Base-by-base conservation (phyloP, 2,113 vertebrate genomes). In the Xenus cinereus region DNA sequence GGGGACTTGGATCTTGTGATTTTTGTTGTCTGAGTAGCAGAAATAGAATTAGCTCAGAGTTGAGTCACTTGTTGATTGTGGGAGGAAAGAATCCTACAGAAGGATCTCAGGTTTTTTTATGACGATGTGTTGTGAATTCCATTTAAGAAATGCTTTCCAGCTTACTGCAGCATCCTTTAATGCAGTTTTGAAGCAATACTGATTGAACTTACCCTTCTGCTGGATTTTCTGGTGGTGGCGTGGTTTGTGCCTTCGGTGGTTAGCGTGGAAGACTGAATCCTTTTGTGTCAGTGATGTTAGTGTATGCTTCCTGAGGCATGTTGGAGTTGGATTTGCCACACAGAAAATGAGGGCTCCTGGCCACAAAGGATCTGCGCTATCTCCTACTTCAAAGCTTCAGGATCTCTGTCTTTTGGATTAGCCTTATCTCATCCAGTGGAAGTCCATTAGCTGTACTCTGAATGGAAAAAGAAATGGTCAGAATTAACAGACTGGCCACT, bases 331-430 rank as follows among this genome's bases (percentile, higher is more conserved):
- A 63, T 89, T 92, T 86, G 67, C 78, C 24, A 35, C 57, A 50
- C 19, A 71, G 86, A 30, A 87, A 43, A 41, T 12, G 30, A 41
- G 50, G 41, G 18, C 69, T 93, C 13, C 86, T 64, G 71, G 62
- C 80, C 57, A 28, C 57, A 46, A 80, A 92, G 23, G 48, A 54
- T 76, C 87, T 84, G 66, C 91, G 66, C 62, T 87, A 22, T 94
- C 54, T 45, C 28, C 62, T 88, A 35, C 66, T 90, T 96, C 67
- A 83, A 45, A 94, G 62, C 84, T 86, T 96, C 73, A 30, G 10
- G 80, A 56, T 89, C 69, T 94, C 5, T 64, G 33, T 93, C 92
- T 92, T 79, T 83, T 95, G 87, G 51, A 77, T 80, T 83, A 93
- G 83, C 60, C 24, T 66, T 54, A 46, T 30, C 67, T 93, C 62